Percentiles rank a stretch among this genome's conserved stretches.
phyloP scores from a whole-genome alignment of 2,113 vertebrate genomes.

The Peucedramus taeniatus region DNA sequence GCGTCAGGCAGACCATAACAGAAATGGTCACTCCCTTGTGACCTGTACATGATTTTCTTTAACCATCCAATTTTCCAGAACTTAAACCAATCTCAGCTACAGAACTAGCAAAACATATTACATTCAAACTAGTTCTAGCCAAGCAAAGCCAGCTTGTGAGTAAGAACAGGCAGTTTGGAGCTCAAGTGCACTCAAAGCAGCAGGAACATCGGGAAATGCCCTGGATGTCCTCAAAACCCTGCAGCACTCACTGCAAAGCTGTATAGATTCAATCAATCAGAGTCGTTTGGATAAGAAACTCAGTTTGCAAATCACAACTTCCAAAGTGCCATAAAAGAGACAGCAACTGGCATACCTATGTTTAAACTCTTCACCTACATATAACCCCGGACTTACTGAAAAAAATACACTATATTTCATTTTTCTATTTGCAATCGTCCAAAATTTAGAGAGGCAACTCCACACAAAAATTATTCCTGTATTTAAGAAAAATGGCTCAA shows the following conservation, averaged over 20 bases:
- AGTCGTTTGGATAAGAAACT: background rate
- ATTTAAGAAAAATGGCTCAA: background rate
- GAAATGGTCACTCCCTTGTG: background rate
- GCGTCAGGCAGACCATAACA: rapidly evolving
- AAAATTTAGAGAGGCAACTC: background rate
- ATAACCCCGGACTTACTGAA: background rate
- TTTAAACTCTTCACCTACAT: background rate
- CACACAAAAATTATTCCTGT: background rate
- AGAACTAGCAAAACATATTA: background rate
- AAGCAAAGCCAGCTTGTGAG: constrained; percentile 21
- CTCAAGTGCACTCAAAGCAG: background rate
- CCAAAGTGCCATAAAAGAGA: background rate
- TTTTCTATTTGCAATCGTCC: background rate
- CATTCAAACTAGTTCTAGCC: background rate
- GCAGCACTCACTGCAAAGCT: background rate
- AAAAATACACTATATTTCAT: background rate
- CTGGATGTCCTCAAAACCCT: background rate
- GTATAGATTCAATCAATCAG: background rate
- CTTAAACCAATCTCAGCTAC: constrained; percentile 4
- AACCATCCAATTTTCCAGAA: constrained; percentile 11
- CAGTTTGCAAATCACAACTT: background rate
- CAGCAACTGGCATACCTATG: background rate
- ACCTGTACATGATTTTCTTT: background rate
- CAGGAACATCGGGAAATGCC: background rate
- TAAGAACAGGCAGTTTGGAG: background rate